phyloP scores from a whole-genome alignment of 2,113 vertebrate genomes.

The Bambusicola thoracicus region DNA sequence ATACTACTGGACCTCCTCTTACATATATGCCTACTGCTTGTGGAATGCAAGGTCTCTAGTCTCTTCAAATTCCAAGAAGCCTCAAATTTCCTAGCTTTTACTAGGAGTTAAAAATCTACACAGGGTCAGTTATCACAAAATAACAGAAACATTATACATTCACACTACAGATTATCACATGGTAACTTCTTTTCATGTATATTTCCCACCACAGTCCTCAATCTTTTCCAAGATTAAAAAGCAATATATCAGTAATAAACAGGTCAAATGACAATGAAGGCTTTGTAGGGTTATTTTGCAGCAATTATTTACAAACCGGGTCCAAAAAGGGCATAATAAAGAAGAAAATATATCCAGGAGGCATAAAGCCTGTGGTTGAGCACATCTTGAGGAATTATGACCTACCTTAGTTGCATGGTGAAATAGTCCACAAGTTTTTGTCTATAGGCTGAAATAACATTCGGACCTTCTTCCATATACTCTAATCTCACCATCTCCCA shows the following conservation, averaged over 20 bases:
- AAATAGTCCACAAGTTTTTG: conserved; percentile 91
- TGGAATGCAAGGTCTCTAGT: background rate
- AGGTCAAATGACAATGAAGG: background rate
- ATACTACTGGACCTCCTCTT: background rate
- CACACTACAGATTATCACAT: background rate
- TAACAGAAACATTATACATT: accelerated
- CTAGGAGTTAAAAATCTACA: background rate
- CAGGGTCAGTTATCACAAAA: background rate
- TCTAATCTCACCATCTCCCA: conserved; percentile 90
- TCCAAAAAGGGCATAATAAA: background rate
- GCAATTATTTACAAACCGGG: background rate
- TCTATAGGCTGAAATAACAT: conserved; percentile 78
- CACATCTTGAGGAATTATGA: background rate
- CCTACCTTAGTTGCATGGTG: conserved; percentile 86
- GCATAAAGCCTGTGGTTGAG: background rate
- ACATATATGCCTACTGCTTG: background rate
- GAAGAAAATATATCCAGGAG: background rate
- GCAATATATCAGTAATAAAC: background rate
- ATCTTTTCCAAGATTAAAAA: background rate
- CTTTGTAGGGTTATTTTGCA: background rate
- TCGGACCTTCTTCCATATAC: conserved; percentile 82
- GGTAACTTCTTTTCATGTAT: background rate
- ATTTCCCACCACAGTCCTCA: background rate
- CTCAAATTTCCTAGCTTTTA: background rate
- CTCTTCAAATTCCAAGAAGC: background rate